Evolutionary conservation across 2,888 invertebrate species (phyloP), one percentile per base, ranked within the genome.

Genomic region (Melanargia galathea): DNA sequence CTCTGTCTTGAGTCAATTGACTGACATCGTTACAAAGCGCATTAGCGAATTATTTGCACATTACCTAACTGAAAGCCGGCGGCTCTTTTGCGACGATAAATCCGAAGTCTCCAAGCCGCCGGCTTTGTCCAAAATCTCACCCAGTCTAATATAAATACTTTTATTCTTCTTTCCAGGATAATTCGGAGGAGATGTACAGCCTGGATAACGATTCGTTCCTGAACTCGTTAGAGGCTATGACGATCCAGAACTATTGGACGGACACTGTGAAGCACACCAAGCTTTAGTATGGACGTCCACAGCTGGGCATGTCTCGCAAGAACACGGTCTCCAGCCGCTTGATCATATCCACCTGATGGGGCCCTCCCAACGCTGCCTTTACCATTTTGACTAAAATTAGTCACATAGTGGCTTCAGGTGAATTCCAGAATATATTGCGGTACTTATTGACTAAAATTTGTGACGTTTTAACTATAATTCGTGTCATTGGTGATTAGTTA

Each of bases 221-320:
- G 66, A 97, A 97, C 89, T 97, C 97, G 66, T 88, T 97, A 74
- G 97, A 97, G 89, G 97, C 97, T 71, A 97, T 97, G 96, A 97
- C 97, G 73, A 97, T 97, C 81, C 97, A 97, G 85, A 97, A 97
- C 89, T 97, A 97, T 82, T 97, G 97, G 97, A 97, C 97, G 59
- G 97, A 97, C 86, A 96, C 95, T 73, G 96, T 97, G 70, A 97
- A 96, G 85, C 97, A 97, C 86, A 97, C 97, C 76, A 97, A 97
- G 86, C 93, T 97, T 86, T 97, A 94, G 54, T 49, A n/a, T 16
- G 18, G 16, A 40, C 40, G 40, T 40, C 16, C 40, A 18, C 40
- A 2, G 40, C 40, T 40, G 40, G 40, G 8, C 40, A 40, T 40
- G 7, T 6, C 2, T 40, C 16, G 2, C 8, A 16, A 38, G 35